phyloP scores from a whole-genome alignment of 2,888 invertebrate species.

The Nephrocerus scutellatus region DNA sequence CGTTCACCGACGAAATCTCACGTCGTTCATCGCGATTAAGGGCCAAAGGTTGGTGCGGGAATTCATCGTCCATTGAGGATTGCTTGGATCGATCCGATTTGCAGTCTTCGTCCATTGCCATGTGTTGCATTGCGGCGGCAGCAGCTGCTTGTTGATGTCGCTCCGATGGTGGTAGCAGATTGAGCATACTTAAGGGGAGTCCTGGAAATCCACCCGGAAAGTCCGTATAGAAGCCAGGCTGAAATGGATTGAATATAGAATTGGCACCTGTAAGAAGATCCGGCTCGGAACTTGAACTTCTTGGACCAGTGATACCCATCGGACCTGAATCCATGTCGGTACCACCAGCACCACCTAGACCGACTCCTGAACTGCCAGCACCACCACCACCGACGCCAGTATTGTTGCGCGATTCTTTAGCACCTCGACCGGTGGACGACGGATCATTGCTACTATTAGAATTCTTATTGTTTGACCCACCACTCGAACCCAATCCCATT shows the following conservation, averaged over 20 bases:
- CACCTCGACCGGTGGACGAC: conserved; percentile 39
- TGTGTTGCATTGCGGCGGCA: conserved; percentile 52
- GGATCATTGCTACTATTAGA: conserved; percentile 55
- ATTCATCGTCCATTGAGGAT: conserved; percentile 52
- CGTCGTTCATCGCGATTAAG: conserved; percentile 57
- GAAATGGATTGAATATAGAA: conserved; percentile 68
- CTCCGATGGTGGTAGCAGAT: conserved; percentile 69
- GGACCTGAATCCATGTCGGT: conserved; percentile 26
- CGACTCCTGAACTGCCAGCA: conserved; percentile 7
- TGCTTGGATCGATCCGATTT: conserved; percentile 60
- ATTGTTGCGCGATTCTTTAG: conserved; percentile 28
- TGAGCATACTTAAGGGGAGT: conserved; percentile 77
- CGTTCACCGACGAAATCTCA: conserved; percentile 45
- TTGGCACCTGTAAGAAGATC: conserved; percentile 56
- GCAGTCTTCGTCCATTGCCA: conserved; percentile 60
- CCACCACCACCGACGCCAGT: conserved; percentile 29
- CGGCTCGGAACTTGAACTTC: conserved; percentile 63
- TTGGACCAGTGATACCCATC: conserved; percentile 39
- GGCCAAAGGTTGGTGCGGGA: conserved; percentile 50
- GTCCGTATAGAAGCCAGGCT: conserved; percentile 77
- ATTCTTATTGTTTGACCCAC: conserved; percentile 4
- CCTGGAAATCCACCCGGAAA: conserved; percentile 70
- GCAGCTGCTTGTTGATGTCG: conserved; percentile 51
- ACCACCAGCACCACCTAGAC: conserved; percentile 5
- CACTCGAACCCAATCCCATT: conserved; percentile 51